Evolutionary conservation across 2,113 vertebrate species (phyloP).

Genomic region (Festucalex cinctus): DNA sequence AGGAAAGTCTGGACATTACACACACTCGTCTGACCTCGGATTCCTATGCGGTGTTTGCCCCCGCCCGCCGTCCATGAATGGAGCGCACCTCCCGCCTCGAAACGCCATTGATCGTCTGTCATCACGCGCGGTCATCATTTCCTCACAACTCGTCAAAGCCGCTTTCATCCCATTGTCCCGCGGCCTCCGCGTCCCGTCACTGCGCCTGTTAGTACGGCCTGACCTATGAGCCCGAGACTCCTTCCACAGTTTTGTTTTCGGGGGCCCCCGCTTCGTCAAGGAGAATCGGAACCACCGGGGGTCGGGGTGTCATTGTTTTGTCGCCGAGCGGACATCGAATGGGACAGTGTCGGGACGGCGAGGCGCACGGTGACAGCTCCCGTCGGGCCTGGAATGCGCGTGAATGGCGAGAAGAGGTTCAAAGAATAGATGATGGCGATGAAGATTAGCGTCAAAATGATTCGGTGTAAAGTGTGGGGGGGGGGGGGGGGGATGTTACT

Average conservation of each 20-base stretch:
- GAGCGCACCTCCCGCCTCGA: slow-evolving; percentile 76
- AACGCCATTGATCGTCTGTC: slow-evolving; percentile 78
- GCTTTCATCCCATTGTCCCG: slow-evolving; percentile 84
- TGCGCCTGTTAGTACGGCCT: slow-evolving; percentile 66
- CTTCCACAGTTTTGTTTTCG: slow-evolving; percentile 71
- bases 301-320: slow-evolving; percentile 72
- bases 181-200: slow-evolving; percentile 70
- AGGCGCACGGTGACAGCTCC: slow-evolving; percentile 76
- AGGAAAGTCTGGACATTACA: slow-evolving; percentile 53
- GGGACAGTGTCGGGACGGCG: slow-evolving; percentile 73
- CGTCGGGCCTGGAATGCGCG: slow-evolving; percentile 78
- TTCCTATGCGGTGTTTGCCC: slow-evolving; percentile 3
- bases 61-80: slow-evolving; percentile 68
- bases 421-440: slow-evolving; percentile 44
- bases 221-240: slow-evolving; percentile 72
- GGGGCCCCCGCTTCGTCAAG: slow-evolving; percentile 70
- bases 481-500: no score
- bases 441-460: slow-evolving; percentile 51
- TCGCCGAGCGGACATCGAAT: slow-evolving; percentile 71
- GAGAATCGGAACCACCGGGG: slow-evolving; percentile 75
- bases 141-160: slow-evolving; percentile 80
- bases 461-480: no score
- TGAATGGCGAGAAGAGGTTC: slow-evolving; percentile 60
- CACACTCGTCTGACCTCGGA: slow-evolving; percentile 59
- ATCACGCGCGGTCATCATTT: slow-evolving; percentile 82